Evolutionary conservation across 1,140 invertebrate genomes (phyloP).

Genomic region (Drosophila hydei): DNA sequence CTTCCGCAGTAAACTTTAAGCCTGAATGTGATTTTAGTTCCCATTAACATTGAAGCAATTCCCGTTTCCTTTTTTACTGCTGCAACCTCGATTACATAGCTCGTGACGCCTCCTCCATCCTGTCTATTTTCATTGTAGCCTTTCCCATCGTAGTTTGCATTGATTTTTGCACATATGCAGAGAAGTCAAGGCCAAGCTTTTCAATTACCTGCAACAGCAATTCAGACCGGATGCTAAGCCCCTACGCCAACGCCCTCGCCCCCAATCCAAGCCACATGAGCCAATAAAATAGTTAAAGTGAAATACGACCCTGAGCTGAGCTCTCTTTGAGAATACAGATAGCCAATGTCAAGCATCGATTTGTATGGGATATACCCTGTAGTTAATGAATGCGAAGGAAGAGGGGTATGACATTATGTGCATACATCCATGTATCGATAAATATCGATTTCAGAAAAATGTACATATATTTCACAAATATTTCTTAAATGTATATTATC

Average conservation of each 20-base stretch:
- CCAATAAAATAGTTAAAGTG: not conserved
- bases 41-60: too few species aligned
- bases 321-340: not conserved
- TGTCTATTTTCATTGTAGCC: not conserved
- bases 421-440: too few species aligned
- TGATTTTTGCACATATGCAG: constrained; percentile 13
- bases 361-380: constrained; percentile 2
- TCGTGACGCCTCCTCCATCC: too few species aligned
- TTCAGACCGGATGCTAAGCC: constrained; percentile 7
- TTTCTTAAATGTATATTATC: too few species aligned
- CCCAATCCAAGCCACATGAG: not conserved
- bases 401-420: too few species aligned
- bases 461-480: too few species aligned
- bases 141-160: not conserved
- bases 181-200: constrained; percentile 17
- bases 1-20: too few species aligned
- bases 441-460: too few species aligned
- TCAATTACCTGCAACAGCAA: constrained; percentile 15
- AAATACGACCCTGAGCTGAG: not conserved
- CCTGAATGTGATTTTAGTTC: too few species aligned
- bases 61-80: too few species aligned
- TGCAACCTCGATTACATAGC: too few species aligned
- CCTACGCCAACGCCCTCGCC: not conserved
- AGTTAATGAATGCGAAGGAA: not conserved
- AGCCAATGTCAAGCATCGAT: constrained; percentile 11